Percentiles rank a stretch among this genome's conserved stretches.
These are phyloP conservation scores for Psophia crepitans DNA, from an alignment of 2,113 vertebrate genomes.

Conservation along the genomic window DNA sequence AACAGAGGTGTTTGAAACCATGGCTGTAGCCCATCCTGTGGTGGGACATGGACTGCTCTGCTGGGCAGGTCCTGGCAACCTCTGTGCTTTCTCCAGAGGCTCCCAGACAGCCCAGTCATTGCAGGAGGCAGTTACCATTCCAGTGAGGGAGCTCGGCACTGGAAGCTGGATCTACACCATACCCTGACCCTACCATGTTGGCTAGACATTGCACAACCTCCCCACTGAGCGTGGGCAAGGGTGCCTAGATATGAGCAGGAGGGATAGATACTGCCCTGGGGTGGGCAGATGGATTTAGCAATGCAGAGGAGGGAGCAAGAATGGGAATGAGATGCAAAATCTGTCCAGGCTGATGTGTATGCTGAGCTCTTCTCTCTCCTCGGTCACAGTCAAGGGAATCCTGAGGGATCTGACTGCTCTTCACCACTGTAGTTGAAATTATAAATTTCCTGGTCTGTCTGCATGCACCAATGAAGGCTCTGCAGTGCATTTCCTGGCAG, in stretches of 20 bases:
- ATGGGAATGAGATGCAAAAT: background rate
- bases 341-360: background rate
- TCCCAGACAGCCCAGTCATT: background rate
- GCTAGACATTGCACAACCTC: background rate
- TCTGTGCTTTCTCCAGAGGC: background rate
- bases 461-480: background rate
- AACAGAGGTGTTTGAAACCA: background rate
- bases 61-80: background rate
- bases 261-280: background rate
- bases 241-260: background rate
- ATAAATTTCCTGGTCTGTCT: background rate
- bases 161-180: background rate
- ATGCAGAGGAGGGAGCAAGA: background rate
- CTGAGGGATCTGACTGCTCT: background rate
- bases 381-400: background rate
- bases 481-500: background rate
- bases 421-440: background rate
- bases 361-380: background rate
- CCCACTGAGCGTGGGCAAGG: background rate
- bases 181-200: background rate
- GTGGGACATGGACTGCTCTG: background rate
- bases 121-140: background rate
- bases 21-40: background rate
- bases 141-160: background rate
- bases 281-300: background rate